Evolutionary conservation across 2,888 invertebrate species (phyloP).

Genomic region (Athalia cordata): DNA sequence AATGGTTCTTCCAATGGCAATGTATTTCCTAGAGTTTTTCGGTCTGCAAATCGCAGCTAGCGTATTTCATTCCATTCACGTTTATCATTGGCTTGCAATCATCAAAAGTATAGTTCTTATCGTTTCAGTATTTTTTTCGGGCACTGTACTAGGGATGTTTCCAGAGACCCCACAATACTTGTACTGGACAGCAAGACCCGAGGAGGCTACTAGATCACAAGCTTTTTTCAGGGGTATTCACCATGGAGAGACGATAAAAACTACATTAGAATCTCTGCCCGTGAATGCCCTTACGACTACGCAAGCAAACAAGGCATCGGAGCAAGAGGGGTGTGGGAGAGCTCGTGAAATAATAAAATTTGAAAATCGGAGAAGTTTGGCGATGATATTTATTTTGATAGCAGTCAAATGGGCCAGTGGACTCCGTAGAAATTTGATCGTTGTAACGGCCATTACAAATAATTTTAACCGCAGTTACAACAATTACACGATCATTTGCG

Average conservation of each 20-base stretch:
- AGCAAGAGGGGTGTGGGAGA: neutral
- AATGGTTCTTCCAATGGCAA: neutral
- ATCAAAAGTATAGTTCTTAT: neutral
- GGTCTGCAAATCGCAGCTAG: neutral
- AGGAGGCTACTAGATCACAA: neutral
- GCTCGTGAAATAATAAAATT: neutral
- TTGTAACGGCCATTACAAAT: neutral
- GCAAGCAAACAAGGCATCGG: neutral
- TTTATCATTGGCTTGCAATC: neutral
- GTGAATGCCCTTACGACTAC: neutral
- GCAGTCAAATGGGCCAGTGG: conserved; percentile 1
- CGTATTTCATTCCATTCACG: neutral
- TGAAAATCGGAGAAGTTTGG: conserved; percentile 15
- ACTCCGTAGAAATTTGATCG: neutral
- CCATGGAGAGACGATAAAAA: neutral
- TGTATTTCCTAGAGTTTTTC: neutral
- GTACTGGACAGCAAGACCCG: neutral
- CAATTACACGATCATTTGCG: neutral
- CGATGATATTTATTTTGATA: neutral
- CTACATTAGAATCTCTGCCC: neutral
- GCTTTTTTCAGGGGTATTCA: conserved; percentile 6
- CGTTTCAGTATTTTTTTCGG: neutral
- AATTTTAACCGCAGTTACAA: too few species aligned
- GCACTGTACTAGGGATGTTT: neutral
- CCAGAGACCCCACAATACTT: conserved; percentile 27